phyloP scores from a whole-genome alignment of 2,888 invertebrate species.

The Camptogramma bilineatum region DNA sequence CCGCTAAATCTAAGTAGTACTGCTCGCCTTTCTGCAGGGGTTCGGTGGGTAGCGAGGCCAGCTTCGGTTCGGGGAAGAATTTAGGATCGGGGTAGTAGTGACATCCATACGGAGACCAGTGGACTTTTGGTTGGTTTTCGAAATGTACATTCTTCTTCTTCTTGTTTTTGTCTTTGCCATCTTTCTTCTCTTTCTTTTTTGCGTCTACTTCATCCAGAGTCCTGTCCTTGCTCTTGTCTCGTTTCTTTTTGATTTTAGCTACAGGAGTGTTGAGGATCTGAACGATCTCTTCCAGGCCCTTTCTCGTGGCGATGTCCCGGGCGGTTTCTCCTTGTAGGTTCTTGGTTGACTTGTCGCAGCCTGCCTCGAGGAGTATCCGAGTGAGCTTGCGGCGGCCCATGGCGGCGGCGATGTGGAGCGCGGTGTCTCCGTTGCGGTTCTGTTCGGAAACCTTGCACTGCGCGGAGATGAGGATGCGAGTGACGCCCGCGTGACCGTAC shows the following conservation, averaged over 20 bases:
- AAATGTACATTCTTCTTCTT: conserved; percentile 85
- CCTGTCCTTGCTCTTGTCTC: conserved; percentile 83
- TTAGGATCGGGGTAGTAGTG: conserved; percentile 95
- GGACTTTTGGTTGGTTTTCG: conserved; percentile 79
- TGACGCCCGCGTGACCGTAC: conserved; percentile 98
- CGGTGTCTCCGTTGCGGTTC: conserved; percentile 98
- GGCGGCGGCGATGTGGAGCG: conserved; percentile 96
- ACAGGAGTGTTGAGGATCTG: conserved; percentile 88
- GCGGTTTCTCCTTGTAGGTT: conserved; percentile 97
- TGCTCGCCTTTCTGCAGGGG: conserved; percentile 95
- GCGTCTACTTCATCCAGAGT: conserved; percentile 83
- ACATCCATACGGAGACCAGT: conserved; percentile 96
- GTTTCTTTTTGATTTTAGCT: conserved; percentile 76
- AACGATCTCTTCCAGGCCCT: conserved; percentile 93
- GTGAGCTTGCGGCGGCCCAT: conserved; percentile 97
- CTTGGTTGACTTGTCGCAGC: conserved; percentile 87
- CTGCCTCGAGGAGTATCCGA: conserved; percentile 94
- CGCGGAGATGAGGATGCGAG: conserved; percentile 96
- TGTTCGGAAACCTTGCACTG: conserved; percentile 93
- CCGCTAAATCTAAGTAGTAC: conserved; percentile 97
- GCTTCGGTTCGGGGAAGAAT: conserved; percentile 93
- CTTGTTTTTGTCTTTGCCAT: conserved; percentile 73
- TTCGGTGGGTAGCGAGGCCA: conserved; percentile 94
- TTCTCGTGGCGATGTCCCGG: conserved; percentile 94
- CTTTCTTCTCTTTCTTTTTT: conserved; percentile 75